Evolutionary conservation across 2,888 invertebrate genomes (phyloP), one percentile per base, ranked within the genome.

Genomic region (Pandemis corylana): DNA sequence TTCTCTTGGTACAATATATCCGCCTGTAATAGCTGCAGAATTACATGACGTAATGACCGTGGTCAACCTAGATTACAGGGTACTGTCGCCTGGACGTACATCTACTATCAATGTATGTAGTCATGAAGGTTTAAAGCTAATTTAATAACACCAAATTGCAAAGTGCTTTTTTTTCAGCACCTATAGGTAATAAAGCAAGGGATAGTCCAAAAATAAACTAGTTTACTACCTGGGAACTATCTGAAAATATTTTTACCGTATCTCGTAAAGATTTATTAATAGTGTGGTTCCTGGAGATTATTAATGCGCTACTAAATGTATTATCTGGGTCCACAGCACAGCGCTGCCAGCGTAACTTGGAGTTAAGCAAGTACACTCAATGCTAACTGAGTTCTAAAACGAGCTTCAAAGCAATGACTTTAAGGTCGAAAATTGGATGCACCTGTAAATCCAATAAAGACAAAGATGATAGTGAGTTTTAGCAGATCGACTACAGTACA

Each of bases 401-500:
- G 41, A 42, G 15, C 67, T 67, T 28, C 20, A 49, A 42, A 12
- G 12, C n/a, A 49, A 10, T 15, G 5, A 10, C 1, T 3, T 0
- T 28, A 46, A 28, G 61, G 49, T 61, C 49, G 46, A 36, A 28
- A 49, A 49, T 69, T 15, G 6, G 36, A 61, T 62, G 44, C 46
- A 42, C 59, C 15, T 7, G 49, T 13, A 71, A 67, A 51, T 51
- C n/a, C 10, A 67, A 61, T 72, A 62, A 62, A 67, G 62, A 72
- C 62, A 44, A 49, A 70, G 63, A 41, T 42, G 41, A 46, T 66
- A 46, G 53, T 63, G 28, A 68, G 53, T 56, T 68, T 70, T n/a
- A 64, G 46, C 36, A 63, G 46, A 56, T 68, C 53, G 12, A 42
- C 42, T 72, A 49, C 28, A 59, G 59, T 28, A 28, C 41, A 61